Evolutionary conservation across 2,113 vertebrate genomes (phyloP), one percentile per base, ranked within the genome.

Genomic region (Aplodontia rufa): DNA sequence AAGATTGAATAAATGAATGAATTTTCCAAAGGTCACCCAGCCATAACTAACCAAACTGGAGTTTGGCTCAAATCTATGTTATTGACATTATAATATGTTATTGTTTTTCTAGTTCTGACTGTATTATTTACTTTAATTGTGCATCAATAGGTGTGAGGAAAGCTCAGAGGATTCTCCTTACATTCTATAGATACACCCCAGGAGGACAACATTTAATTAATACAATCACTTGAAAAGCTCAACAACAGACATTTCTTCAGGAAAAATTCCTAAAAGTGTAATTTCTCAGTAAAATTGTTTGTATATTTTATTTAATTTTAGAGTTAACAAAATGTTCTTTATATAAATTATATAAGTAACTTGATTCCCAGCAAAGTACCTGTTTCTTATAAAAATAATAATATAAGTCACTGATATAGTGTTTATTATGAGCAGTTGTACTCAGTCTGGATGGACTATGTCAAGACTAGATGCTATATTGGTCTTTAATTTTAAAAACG

Each of bases 301-400:
- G 40, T 49, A 79, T n/a, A 51, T 64, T 95, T 95, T 79, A 60
- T n/a, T 66, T 85, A 80, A n/a, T 35, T 76, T 89, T 86, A 68
- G 17, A 45, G 3, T 78, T 85, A 76, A 37, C 68, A 86, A 71
- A 81, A 58, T 87, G 60, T 8, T 49, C 32, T 90, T 93, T 60
- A 68, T 16, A 60, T 90, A 94, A 62, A 1, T 40, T 88, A 11
- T 75, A 42, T 30, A 79, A 86, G 58, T 64, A 82, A 82, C 53
- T 68, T 95, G 81, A 69, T 87, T 93, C 51, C 28, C 35, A 53
- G 40, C 8, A 37, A 26, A 94, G 30, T 69, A 80, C n/a, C 28
- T 60, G 1, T 92, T 80, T 80, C 40, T 30, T 68, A 8, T n/a
- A n/a, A n/a, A n/a, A n/a, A n/a, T n/a, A n/a, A n/a, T n/a, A n/a